phyloP scores from a whole-genome alignment of 2,113 vertebrate genomes.

The Microtus pennsylvanicus region DNA sequence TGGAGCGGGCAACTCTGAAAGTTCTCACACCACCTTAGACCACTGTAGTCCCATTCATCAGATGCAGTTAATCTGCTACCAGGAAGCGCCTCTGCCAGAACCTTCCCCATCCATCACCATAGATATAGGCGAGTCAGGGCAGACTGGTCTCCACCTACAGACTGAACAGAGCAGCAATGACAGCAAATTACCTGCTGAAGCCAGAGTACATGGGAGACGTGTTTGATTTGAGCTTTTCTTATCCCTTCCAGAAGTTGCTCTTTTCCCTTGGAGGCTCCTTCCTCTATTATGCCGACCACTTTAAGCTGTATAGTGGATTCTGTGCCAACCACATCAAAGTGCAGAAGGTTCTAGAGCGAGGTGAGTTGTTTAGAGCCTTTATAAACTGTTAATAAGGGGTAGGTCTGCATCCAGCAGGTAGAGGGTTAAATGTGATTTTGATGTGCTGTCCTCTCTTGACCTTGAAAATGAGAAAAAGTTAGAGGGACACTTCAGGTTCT shows the following conservation, averaged over 20 bases:
- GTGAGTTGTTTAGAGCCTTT: slow-evolving; percentile 83
- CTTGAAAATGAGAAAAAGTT: not conserved
- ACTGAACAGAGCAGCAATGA: accelerated
- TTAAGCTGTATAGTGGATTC: slow-evolving; percentile 99
- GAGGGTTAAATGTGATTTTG: not conserved
- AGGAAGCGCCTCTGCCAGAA: not conserved
- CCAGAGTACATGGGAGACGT: not conserved
- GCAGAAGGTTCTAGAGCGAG: slow-evolving; percentile 98
- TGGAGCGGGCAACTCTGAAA: accelerated
- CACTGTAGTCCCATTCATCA: not conserved
- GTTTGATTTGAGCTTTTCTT: not conserved
- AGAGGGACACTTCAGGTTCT: not conserved
- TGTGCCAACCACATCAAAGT: slow-evolving; percentile 99
- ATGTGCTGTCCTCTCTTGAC: not conserved
- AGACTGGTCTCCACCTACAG: not conserved
- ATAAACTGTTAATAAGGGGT: not conserved
- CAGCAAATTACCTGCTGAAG: not conserved
- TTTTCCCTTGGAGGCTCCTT: slow-evolving; percentile 98
- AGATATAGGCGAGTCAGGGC: not conserved
- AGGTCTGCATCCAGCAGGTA: not conserved
- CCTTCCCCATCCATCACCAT: not conserved
- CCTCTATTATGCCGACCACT: slow-evolving; percentile 99
- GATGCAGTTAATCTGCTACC: not conserved
- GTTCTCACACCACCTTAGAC: too few relatives aligned
- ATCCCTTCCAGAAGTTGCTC: slow-evolving; percentile 93